phyloP scores from a whole-genome alignment of 2,797 vertebrate genomes.

The Atherinosoma microstoma region DNA sequence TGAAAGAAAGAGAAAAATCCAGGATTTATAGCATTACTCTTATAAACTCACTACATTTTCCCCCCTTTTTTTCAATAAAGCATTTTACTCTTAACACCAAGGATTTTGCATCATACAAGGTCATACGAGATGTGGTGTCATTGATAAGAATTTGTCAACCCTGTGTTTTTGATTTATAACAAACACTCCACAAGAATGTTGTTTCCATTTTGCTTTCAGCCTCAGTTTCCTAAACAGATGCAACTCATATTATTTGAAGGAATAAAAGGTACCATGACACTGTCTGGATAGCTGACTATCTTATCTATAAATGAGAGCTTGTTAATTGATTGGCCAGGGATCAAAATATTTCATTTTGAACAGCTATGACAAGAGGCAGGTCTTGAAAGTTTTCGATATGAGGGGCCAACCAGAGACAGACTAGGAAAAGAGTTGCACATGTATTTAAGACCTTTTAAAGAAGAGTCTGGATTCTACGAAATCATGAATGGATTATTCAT shows the following conservation, averaged over 20 bases:
- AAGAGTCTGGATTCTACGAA: too few species aligned
- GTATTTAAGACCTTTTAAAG: too few species aligned
- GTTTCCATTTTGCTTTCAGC: slow-evolving; percentile 39
- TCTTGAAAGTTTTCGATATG: too few species aligned
- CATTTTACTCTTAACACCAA: not conserved
- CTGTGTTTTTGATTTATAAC: slow-evolving; percentile 36
- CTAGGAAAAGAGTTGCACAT: too few species aligned
- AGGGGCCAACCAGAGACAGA: too few species aligned
- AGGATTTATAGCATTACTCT: not conserved
- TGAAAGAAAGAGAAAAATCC: not conserved
- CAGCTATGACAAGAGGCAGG: too few species aligned
- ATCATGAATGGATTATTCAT: too few species aligned
- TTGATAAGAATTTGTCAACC: slow-evolving; percentile 13
- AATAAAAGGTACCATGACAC: slow-evolving; percentile 33
- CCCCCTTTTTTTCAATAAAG: not conserved
- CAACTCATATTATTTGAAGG: slow-evolving; percentile 25
- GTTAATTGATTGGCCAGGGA: slow-evolving; percentile 25
- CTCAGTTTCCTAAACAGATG: slow-evolving; percentile 24
- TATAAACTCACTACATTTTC: not conserved
- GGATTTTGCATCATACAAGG: not conserved
- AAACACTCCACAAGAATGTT: slow-evolving; percentile 19
- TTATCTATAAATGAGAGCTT: slow-evolving; percentile 30
- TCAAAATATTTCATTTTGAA: slow-evolving; percentile 11
- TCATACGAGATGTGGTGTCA: not conserved
- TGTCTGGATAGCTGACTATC: slow-evolving; percentile 23